Evolutionary conservation across 1,140 invertebrate genomes (phyloP).

Genomic region (Bradysia coprophila): DNA sequence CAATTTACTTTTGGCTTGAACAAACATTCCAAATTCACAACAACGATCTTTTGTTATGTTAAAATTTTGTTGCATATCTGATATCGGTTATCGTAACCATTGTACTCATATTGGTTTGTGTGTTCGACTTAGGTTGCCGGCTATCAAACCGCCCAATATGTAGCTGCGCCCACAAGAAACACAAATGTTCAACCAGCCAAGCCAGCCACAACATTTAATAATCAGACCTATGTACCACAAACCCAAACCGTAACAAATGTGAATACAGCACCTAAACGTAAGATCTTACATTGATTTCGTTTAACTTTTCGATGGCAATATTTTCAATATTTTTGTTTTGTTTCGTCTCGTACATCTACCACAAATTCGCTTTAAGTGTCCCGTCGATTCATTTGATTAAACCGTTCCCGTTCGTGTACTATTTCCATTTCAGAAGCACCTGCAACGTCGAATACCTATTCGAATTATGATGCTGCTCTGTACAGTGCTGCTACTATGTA

Average conservation of each 20-base stretch:
- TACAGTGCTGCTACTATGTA: constrained; percentile 88
- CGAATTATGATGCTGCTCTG: constrained; percentile 76
- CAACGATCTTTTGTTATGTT: no score
- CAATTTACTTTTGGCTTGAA: neutral
- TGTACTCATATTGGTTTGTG: constrained; percentile 12
- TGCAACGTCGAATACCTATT: constrained; percentile 43
- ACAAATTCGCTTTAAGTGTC: no score
- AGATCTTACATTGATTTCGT: neutral
- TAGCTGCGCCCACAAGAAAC: constrained; percentile 28
- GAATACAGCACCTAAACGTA: constrained; percentile 11
- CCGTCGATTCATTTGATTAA: neutral
- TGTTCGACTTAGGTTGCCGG: constrained; percentile 16
- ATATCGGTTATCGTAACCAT: no score
- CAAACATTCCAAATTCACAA: neutral
- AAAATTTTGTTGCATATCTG: neutral
- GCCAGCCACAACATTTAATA: constrained; percentile 24
- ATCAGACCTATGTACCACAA: constrained; percentile 24
- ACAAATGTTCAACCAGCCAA: constrained; percentile 7
- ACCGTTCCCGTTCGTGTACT: no score
- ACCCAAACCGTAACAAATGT: constrained; percentile 14
- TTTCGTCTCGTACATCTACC: no score
- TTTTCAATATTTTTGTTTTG: no score
- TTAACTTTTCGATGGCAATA: neutral
- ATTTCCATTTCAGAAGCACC: constrained; percentile 22
- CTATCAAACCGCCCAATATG: constrained; percentile 25